phyloP scores from a whole-genome alignment of 2,888 invertebrate species.

The Drosophila koepferae region DNA sequence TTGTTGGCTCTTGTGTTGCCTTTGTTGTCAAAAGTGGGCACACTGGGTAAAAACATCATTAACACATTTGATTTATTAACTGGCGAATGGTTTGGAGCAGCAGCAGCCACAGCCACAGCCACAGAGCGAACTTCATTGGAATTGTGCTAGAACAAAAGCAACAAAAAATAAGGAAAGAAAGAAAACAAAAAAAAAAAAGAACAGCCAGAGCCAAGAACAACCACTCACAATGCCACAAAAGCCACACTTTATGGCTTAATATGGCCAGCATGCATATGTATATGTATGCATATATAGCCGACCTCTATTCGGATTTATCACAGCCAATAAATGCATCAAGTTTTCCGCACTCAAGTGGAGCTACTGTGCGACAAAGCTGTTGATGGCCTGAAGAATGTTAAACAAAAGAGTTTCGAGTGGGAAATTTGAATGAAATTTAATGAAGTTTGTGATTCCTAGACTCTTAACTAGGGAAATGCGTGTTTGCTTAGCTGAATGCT shows the following conservation, averaged over 20 bases:
- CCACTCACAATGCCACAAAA: constrained; percentile 61
- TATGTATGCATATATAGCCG: constrained; percentile 4
- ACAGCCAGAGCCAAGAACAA: constrained; percentile 31
- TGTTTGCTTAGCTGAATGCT: not conserved
- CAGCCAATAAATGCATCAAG: constrained; percentile 84
- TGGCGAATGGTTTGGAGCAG: constrained; percentile 74
- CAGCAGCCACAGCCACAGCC: constrained; percentile 47
- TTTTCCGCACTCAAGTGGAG: constrained; percentile 76
- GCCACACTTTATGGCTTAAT: constrained; percentile 76
- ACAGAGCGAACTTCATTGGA: constrained; percentile 58
- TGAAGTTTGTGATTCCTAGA: not conserved
- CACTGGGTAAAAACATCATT: constrained; percentile 85
- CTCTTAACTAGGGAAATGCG: not conserved
- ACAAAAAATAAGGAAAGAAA: constrained; percentile 14
- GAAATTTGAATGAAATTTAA: constrained; percentile 1
- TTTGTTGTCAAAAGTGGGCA: constrained; percentile 79
- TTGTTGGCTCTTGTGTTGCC: constrained; percentile 53
- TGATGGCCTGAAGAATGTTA: not conserved
- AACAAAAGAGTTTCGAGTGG: not conserved
- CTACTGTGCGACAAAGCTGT: constrained; percentile 66
- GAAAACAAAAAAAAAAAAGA: constrained; percentile 27
- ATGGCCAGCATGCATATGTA: constrained; percentile 28
- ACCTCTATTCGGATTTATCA: constrained; percentile 65
- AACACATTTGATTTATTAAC: constrained; percentile 86
- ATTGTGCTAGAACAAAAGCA: constrained; percentile 59